Percentiles rank a stretch among this genome's conserved stretches.
Evolutionary conservation across 2,797 vertebrate genomes (phyloP).

Genomic region (Pitangus sulphuratus): DNA sequence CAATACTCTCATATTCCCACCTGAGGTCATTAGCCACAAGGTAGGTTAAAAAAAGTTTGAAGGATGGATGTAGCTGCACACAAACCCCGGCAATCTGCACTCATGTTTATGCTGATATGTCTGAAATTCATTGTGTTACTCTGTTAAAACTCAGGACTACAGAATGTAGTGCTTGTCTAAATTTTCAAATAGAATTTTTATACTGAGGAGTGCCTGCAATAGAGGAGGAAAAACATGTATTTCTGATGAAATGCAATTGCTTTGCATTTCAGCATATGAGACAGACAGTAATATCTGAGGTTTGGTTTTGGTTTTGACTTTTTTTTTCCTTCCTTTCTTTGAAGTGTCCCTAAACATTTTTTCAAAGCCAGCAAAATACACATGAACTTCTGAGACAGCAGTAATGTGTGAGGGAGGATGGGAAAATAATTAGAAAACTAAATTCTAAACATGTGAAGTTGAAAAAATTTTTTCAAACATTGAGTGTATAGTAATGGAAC

Average conservation of each 20-base stretch:
- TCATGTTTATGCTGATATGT: slow-evolving; percentile 75
- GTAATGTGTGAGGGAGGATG: background rate
- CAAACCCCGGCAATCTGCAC: slow-evolving; percentile 59
- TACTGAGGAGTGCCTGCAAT: background rate
- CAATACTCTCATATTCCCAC: slow-evolving; percentile 71
- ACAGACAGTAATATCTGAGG: background rate
- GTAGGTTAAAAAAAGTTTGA: slow-evolving; percentile 75
- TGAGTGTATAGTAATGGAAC: background rate
- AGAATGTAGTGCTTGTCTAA: slow-evolving; percentile 57
- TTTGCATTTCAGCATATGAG: background rate
- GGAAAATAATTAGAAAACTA: background rate
- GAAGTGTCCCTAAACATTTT: background rate
- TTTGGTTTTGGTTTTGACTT: background rate
- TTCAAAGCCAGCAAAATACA: slow-evolving; percentile 45
- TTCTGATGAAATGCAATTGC: slow-evolving; percentile 8
- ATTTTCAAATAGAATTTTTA: slow-evolving; percentile 44
- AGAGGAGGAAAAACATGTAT: background rate
- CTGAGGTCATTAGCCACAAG: slow-evolving; percentile 78
- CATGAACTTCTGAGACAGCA: background rate
- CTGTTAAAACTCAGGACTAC: slow-evolving; percentile 57
- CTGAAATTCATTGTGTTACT: slow-evolving; percentile 71
- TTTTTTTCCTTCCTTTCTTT: background rate
- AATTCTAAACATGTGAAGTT: background rate
- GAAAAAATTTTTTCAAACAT: background rate
- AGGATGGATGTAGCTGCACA: slow-evolving; percentile 65